Conservation (phyloP, 2,888 invertebrate genomes). For the Enoplolaimus lenunculus region DNA sequence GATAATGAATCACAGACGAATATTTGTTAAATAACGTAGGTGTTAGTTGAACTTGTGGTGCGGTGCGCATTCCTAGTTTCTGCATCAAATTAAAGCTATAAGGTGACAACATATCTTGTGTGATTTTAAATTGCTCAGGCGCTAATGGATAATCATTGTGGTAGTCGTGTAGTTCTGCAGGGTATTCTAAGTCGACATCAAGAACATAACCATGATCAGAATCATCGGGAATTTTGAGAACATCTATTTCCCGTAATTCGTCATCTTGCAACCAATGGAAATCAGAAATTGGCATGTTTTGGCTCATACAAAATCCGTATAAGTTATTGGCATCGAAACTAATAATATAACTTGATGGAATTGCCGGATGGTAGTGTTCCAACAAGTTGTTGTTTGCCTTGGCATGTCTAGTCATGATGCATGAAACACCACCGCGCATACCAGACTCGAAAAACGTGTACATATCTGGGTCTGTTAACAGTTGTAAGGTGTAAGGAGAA, state of each 20-base stretch:
- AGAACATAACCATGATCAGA: slow-evolving; percentile 42
- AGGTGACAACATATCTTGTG: no score
- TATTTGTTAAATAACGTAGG: slow-evolving; percentile 28
- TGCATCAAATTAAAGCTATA: no score
- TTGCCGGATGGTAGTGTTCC: slow-evolving; percentile 25
- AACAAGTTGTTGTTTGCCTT: slow-evolving; percentile 33
- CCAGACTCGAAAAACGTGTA: slow-evolving; percentile 29
- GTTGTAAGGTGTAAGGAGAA: slow-evolving; percentile 29
- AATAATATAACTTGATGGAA: slow-evolving; percentile 25
- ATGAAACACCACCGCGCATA: slow-evolving; percentile 31
- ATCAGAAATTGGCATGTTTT: slow-evolving; percentile 30
- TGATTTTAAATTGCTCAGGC: no score
- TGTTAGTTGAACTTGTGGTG: slow-evolving; percentile 25
- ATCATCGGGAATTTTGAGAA: slow-evolving; percentile 23
- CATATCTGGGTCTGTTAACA: slow-evolving; percentile 32
- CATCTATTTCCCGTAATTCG: slow-evolving; percentile 18
- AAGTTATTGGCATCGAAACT: slow-evolving; percentile 33
- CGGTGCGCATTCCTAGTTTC: no score
- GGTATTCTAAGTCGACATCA: slow-evolving; percentile 44
- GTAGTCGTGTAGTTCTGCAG: slow-evolving; percentile 35
- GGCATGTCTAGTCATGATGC: slow-evolving; percentile 29
- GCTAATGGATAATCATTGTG: slow-evolving; percentile 38
- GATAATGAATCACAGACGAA: slow-evolving; percentile 30
- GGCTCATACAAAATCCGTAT: slow-evolving; percentile 33
- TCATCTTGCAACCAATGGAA: slow-evolving; percentile 30